Evolutionary conservation across 2,888 invertebrate genomes (phyloP).

Genomic region (Cheilosia pagana): DNA sequence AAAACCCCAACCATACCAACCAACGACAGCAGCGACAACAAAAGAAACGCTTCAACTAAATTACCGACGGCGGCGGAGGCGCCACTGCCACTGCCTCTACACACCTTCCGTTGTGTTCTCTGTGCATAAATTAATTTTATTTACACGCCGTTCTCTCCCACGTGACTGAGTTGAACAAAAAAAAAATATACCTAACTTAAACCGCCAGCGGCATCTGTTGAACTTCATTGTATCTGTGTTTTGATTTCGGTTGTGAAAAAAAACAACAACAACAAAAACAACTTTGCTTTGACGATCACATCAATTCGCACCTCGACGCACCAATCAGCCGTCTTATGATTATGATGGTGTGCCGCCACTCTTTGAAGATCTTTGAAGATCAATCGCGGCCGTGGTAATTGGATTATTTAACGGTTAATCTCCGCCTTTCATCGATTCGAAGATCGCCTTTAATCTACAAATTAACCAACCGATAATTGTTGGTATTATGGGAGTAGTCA

Average conservation of each 20-base stretch:
- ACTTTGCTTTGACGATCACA: constrained; percentile 48
- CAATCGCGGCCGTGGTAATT: constrained; percentile 55
- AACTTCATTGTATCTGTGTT: constrained; percentile 36
- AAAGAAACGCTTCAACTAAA: constrained; percentile 22
- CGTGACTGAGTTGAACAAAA: constrained; percentile 35
- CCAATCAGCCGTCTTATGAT: constrained; percentile 64
- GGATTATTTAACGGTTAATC: constrained; percentile 58
- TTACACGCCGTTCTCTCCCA: constrained; percentile 50
- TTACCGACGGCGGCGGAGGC: constrained; percentile 27
- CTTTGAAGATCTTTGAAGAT: constrained; percentile 66
- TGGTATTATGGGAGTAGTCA: constrained; percentile 43
- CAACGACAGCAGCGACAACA: constrained; percentile 3
- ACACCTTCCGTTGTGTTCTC: constrained; percentile 1
- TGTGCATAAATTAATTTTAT: constrained; percentile 64
- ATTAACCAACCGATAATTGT: constrained; percentile 62
- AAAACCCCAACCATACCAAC: constrained; percentile 26
- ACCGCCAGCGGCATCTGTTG: constrained; percentile 46
- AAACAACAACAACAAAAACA: neutral
- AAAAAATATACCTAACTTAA: neutral
- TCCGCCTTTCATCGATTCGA: constrained; percentile 49
- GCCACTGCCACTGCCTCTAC: constrained; percentile 36
- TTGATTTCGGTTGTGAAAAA: neutral
- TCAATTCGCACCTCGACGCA: constrained; percentile 62
- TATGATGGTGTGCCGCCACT: constrained; percentile 48
- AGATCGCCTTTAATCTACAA: constrained; percentile 60